Evolutionary conservation across 2,797 vertebrate genomes (phyloP), one percentile per base, ranked within the genome.

Genomic region (Lutjanus campechanus): DNA sequence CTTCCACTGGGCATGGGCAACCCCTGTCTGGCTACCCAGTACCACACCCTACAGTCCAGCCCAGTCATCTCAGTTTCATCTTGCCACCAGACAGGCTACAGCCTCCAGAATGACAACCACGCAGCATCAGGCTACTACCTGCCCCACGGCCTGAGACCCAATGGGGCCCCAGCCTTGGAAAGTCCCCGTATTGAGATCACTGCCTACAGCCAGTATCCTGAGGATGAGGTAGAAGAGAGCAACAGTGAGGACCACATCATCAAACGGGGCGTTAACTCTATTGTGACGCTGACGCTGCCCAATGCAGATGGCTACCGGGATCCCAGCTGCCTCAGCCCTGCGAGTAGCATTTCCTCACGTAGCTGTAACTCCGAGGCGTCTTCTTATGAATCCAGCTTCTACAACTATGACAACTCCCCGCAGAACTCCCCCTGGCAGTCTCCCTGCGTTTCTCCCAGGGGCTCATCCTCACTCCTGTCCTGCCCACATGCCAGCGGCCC

Each of bases 151-250:
- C 56, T 96, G 62, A 95, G 97, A 88, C 96, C 97, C 69, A 97
- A 97, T 1, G 97, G 97, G 41, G 96, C 97, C 43, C 97, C 97
- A 0, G 91, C 97, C 0, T 90, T 99, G 81, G 98, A 99, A 90
- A 99, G 98, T 80, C 98, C 98, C 0, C 96, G 98, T 44, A 99
- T 99, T 8, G 98, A 99, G 95, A 99, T 99, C 91, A 99, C 98
- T 0, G 96, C 98, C 50, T 99, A 98, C 88, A 95, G 95, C 86
- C 98, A 96, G 83, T 98, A 97, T 81, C 96, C 97, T n/a, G 97
- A 97, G 0, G 96, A 98, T 0, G 94, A 95, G 58, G 96, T 96
- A 2, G 97, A 98, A 63, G 97, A 97, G 61, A 94, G 94, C 63
- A 91, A 71, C 65, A 87, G 83, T 7, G 76, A 95, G 72, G 89